Conservation (phyloP, 2,113 vertebrate species). For the Elaphurus davidianus region DNA sequence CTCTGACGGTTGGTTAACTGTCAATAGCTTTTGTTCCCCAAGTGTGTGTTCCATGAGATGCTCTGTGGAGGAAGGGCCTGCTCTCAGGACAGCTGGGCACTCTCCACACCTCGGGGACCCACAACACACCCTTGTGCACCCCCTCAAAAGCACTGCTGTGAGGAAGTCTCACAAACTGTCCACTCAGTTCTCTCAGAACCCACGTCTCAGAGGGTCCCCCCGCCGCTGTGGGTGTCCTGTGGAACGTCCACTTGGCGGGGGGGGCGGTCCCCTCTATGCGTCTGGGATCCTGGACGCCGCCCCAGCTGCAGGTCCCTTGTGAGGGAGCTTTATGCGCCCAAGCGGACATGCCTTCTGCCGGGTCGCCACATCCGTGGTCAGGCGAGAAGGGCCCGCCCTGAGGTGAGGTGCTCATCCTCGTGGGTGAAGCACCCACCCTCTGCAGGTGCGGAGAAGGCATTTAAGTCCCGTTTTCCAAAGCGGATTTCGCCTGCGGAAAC, state of each 20-base stretch:
- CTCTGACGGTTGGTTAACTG: not conserved
- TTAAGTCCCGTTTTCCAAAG: not conserved
- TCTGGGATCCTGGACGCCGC: not conserved
- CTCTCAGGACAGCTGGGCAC: not conserved
- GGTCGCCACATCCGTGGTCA: not conserved
- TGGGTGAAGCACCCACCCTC: not conserved
- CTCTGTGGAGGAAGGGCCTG: not conserved
- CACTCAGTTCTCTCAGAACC: not conserved
- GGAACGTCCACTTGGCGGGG: too few relatives aligned
- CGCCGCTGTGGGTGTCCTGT: too few relatives aligned
- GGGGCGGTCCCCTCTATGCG: not conserved
- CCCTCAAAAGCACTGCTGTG: not conserved
- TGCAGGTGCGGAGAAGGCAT: not conserved
- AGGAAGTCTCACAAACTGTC: not conserved
- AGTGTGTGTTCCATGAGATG: not conserved
- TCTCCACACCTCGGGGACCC: not conserved
- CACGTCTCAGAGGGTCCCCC: not conserved
- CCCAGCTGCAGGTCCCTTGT: not conserved
- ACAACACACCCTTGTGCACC: not conserved
- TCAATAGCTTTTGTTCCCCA: not conserved
- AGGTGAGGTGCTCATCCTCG: not conserved
- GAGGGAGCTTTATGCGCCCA: not conserved
- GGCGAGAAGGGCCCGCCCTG: not conserved
- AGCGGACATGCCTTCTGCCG: not conserved
- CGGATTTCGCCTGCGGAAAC: not conserved